Base-by-base conservation (phyloP, 1,140 invertebrate species). In the Mercenaria mercenaria region DNA sequence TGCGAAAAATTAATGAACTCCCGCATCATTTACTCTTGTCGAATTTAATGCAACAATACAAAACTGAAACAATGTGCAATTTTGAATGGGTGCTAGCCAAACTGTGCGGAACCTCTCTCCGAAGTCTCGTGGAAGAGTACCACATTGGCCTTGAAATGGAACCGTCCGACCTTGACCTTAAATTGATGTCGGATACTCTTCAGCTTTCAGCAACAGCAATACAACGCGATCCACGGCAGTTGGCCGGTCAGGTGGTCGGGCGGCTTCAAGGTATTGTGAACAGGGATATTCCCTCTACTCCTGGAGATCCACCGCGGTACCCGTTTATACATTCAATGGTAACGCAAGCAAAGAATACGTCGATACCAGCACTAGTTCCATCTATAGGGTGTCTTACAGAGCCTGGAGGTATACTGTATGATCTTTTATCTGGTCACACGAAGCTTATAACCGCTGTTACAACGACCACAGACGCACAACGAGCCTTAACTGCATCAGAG, bases 1-100 rank as follows among this genome's bases (percentile, higher is more conserved):
- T 97, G n/a, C 96, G 98, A 94, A 98, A 97, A 96, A 96, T 98
- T 64, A 98, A 98, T 95, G 98, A 98, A 96, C 96, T 98, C 64
- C 98, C 98, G 80, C 98, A 97, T 96, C 98, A 98, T 88, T 91
- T 96, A 8, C 52, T 99, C 0, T 97, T 99, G 41, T 98, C 99
- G 0, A 97, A 98, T 79, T 97, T 99, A 64, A 98, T 98, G 93
- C 97, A 98, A 76, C 98, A 99, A 96, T 96, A 99, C 0, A 99
- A 99, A 95, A 97, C 98, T 82, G 97, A 99, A 93, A 98, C 99
- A 13, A 96, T 99, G 2, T 99, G 99, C 96, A 99, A 99, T 96
- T 99, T 99, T 95, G 98, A 99, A 93, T 99, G 99, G 98, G 96
- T 99, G 0, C 98, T 99, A 94, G 98, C 99, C 0, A 99, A 99